Percentiles rank a stretch among this genome's conserved stretches.
Conservation (phyloP, 2,888 invertebrate species). For the Calliopum simillimum region DNA sequence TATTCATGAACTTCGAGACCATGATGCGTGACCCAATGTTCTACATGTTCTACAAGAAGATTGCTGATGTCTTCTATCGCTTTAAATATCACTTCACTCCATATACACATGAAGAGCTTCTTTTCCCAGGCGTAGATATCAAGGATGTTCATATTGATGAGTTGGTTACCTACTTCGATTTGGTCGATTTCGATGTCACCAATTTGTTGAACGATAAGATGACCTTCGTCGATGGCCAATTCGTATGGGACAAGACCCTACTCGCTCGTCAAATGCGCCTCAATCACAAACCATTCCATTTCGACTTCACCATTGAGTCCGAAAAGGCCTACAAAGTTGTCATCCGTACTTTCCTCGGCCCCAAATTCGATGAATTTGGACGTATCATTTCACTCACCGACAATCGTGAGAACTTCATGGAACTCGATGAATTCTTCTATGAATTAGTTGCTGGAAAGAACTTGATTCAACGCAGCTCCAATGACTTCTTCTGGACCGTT, state of each 20-base stretch:
- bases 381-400: constrained; percentile 68
- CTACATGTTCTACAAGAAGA: constrained; percentile 75
- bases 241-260: constrained; percentile 61
- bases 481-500: constrained; percentile 63
- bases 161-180: constrained; percentile 77
- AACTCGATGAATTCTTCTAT: constrained; percentile 73
- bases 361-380: constrained; percentile 73
- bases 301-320: constrained; percentile 72
- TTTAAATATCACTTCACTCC: constrained; percentile 71
- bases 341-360: constrained; percentile 77
- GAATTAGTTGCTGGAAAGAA: constrained; percentile 70
- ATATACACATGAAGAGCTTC: constrained; percentile 73
- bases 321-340: constrained; percentile 71
- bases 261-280: constrained; percentile 75
- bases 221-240: constrained; percentile 56
- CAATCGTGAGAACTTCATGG: constrained; percentile 73
- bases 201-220: constrained; percentile 51
- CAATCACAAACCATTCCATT: constrained; percentile 75
- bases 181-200: constrained; percentile 72
- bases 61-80: constrained; percentile 70
- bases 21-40: constrained; percentile 78
- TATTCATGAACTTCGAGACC: constrained; percentile 74
- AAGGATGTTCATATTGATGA: constrained; percentile 74
- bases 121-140: constrained; percentile 72
- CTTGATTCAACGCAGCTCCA: constrained; percentile 53